Percentiles rank a stretch among this genome's conserved stretches.
Evolutionary conservation across 2,888 invertebrate genomes (phyloP).

Genomic region (Papilio elwesi): DNA sequence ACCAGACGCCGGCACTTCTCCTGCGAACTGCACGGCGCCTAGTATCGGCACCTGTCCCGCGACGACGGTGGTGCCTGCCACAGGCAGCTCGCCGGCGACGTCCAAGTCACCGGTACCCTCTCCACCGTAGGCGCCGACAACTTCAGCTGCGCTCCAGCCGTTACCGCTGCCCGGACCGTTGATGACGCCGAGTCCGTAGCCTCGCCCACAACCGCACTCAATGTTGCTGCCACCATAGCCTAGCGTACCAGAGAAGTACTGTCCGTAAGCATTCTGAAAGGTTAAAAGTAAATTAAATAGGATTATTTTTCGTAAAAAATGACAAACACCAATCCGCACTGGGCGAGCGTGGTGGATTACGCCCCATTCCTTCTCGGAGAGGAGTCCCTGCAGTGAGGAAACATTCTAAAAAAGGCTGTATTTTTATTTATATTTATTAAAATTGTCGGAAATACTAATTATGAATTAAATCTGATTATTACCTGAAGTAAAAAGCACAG

Average conservation of each 20-base stretch:
- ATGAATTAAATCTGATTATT: too few species aligned
- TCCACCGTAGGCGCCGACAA: constrained; percentile 4
- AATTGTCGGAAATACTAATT: too few species aligned
- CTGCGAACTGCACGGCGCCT: constrained; percentile 26
- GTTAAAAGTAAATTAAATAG: too few species aligned
- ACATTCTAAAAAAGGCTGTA: too few species aligned
- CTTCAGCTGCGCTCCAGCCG: neutral
- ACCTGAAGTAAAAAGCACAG: neutral
- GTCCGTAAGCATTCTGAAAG: neutral
- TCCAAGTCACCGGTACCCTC: constrained; percentile 14
- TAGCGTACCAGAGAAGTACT: neutral
- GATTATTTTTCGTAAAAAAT: too few species aligned
- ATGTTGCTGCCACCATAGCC: neutral
- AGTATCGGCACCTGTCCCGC: constrained; percentile 2
- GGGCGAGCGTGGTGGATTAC: too few species aligned
- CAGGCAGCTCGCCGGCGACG: neutral
- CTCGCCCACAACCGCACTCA: constrained; percentile 1
- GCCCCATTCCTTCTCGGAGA: too few species aligned
- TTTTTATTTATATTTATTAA: too few species aligned
- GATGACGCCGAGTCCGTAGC: neutral
- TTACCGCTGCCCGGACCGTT: neutral
- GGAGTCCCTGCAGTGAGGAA: too few species aligned
- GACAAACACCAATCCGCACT: too few species aligned
- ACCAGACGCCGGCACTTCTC: constrained; percentile 48
- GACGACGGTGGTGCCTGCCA: constrained; percentile 13